Conservation (phyloP, 2,888 invertebrate species). For the Brachyptera putata region DNA sequence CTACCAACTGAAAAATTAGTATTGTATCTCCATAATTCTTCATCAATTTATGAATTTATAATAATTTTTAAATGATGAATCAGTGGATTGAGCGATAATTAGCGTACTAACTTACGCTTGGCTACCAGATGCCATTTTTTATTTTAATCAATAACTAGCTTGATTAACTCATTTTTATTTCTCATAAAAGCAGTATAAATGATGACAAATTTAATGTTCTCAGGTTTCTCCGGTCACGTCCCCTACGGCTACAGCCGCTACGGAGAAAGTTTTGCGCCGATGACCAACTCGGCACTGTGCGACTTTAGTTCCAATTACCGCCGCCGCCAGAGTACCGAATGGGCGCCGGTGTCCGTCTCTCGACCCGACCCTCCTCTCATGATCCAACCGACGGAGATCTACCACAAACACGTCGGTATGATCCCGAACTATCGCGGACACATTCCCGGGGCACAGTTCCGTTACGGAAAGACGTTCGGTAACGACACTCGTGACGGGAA, state of each 20-base stretch:
- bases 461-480: slow-evolving; percentile 72
- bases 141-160: too few species aligned
- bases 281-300: slow-evolving; percentile 66
- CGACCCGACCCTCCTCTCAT: slow-evolving; percentile 50
- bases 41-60: too few species aligned
- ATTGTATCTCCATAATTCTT: too few species aligned
- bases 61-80: too few species aligned
- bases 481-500: slow-evolving; percentile 70
- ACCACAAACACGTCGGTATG: slow-evolving; percentile 69
- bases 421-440: slow-evolving; percentile 74
- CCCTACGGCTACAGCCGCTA: slow-evolving; percentile 62
- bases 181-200: too few species aligned
- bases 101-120: too few species aligned
- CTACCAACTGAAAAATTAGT: too few species aligned
- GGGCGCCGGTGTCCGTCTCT: slow-evolving; percentile 54
- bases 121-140: too few species aligned
- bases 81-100: too few species aligned
- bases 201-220: not conserved
- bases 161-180: too few species aligned
- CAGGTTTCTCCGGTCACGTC: slow-evolving; percentile 63
- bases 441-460: slow-evolving; percentile 68
- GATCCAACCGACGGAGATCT: slow-evolving; percentile 58
- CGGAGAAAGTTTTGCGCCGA: slow-evolving; percentile 59
- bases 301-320: slow-evolving; percentile 73
- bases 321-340: slow-evolving; percentile 65